Base-by-base conservation (phyloP, 2,113 vertebrate genomes). In the Gasterosteus aculeatus region DNA sequence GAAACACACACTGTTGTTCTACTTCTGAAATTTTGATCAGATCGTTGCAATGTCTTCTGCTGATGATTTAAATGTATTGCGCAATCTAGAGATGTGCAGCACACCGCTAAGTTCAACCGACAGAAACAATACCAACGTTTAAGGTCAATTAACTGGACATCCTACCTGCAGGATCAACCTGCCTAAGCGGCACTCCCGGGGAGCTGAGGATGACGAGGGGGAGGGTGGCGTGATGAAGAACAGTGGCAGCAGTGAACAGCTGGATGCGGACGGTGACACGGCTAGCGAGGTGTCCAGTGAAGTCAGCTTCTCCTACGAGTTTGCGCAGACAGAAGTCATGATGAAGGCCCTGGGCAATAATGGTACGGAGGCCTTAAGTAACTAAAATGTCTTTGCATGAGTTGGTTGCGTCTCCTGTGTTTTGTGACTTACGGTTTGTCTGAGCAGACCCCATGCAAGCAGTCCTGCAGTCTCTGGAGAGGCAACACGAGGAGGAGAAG, bases 251-350 rank as follows among this genome's bases (percentile, higher is more conserved):
- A 94, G 87, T 19, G 98, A 99, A 75, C 97, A 97, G 90, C 94
- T 97, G 86, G 97, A 99, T n/a, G 58, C 80, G 0, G 98, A 98
- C 0, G 96, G 96, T 0, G 98, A 98, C 89, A 95, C 94, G 0
- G 96, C 95, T 87, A 98, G 97, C 0, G 97, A 99, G 69, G 96
- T 96, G 51, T 99, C 97, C 83, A 98, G 96, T 15, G 98, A 99
- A 72, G 93, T 96, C 72, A 98, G 95, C 89, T 98, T 98, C 91
- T 97, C 94, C 86, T 99, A 97, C 0, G 97, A 99, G 66, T 99
- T 98, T 3, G 98, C 98, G 4, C 97, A 99, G 94, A 99, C 98
- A 69, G 98, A 99, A 82, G 97, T 99, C 64, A 99, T 97, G 81
- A 99, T 99, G 97, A 99, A 99, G 78, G 96, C 96, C 0, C 93